phyloP scores from a whole-genome alignment of 1,140 invertebrate species.

The Aphis gossypii region DNA sequence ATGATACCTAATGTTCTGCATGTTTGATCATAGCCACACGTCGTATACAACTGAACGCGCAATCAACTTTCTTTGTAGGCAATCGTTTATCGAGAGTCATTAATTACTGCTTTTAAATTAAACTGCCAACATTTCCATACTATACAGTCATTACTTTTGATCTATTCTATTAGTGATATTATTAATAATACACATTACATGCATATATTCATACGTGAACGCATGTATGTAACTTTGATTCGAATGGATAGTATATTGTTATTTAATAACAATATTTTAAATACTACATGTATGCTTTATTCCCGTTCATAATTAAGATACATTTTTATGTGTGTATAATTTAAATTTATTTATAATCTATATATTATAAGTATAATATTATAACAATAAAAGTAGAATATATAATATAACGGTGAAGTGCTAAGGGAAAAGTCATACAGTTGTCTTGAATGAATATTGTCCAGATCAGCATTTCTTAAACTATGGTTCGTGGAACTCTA shows the following conservation, averaged over 20 bases:
- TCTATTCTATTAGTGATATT: neutral
- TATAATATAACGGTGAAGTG: neutral
- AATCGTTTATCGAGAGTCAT: neutral
- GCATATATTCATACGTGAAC: neutral
- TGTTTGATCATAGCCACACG: neutral
- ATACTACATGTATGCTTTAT: neutral
- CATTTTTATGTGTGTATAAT: neutral
- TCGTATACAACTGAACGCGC: too few relatives aligned
- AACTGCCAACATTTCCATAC: neutral
- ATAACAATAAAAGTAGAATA: neutral
- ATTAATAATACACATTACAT: neutral
- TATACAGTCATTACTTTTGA: neutral
- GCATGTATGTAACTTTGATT: neutral
- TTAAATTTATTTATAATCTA: neutral
- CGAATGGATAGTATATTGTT: neutral
- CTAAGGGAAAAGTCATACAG: neutral
- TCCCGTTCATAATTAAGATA: neutral
- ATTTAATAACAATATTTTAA: neutral
- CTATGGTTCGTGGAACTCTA: too few relatives aligned
- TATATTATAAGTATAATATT: neutral
- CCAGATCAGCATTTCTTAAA: too few relatives aligned
- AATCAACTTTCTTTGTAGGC: neutral
- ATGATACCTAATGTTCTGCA: neutral
- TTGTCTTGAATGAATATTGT: neutral
- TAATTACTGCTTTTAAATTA: conserved; percentile 6